Percentiles rank a stretch among this genome's conserved stretches.
Conservation (phyloP, 92 coral and sea anemone genomes). For the Actinostola sp. region DNA sequence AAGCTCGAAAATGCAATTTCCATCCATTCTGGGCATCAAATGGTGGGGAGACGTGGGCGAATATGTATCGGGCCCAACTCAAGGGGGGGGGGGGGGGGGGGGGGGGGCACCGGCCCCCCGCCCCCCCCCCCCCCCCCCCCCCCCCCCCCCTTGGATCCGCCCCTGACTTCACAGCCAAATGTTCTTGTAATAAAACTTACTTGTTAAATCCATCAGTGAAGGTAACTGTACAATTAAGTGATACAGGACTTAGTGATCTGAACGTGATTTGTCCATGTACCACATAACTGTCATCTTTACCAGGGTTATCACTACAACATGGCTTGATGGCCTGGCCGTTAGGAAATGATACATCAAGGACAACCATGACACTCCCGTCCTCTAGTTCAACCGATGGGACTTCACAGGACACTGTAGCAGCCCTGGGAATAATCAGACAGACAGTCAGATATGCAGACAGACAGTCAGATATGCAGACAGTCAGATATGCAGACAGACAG, state of each 20-base stretch:
- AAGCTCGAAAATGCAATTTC: no score
- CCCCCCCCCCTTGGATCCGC: background rate
- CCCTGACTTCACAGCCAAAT: background rate
- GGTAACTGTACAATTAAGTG: constrained; percentile 63
- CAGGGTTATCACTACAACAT: constrained; percentile 51
- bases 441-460: background rate
- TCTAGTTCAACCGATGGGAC: constrained; percentile 87
- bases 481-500: no score
- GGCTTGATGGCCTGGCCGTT: constrained; percentile 81
- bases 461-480: no score
- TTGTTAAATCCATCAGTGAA: constrained; percentile 78
- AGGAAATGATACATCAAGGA: constrained; percentile 80
- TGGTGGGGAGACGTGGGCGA: no score
- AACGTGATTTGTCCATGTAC: constrained; percentile 78
- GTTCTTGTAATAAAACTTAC: constrained; percentile 38
- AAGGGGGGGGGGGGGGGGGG: no score
- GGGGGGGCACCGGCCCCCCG: no score
- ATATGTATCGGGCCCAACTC: no score
- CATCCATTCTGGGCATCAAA: no score
- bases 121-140: no score
- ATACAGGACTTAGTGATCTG: constrained; percentile 87
- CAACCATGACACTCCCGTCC: constrained; percentile 78
- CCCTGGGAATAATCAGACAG: constrained; percentile 30
- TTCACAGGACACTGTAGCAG: constrained; percentile 70
- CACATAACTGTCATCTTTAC: constrained; percentile 68